Percentiles rank a stretch among this genome's conserved stretches.
These are phyloP conservation scores for Beroe forskalii DNA, from an alignment of 37 sponge, comb jelly and placozoan species.

Conservation along the genomic window DNA sequence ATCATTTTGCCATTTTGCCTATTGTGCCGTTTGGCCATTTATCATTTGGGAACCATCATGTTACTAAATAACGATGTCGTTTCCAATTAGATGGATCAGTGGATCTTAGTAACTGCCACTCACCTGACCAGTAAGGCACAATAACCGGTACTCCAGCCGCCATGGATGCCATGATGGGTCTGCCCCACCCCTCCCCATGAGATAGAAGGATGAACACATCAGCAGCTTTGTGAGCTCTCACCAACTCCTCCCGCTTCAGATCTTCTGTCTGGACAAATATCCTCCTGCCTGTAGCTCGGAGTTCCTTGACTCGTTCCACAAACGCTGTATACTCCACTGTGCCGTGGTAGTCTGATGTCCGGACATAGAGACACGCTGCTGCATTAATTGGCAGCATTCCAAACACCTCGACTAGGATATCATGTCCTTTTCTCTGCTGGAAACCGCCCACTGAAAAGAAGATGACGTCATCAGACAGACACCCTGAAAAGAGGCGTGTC, in stretches of 20 bases:
- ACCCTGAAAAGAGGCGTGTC: not conserved
- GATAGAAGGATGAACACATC: slow-evolving; percentile 28
- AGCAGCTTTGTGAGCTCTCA: slow-evolving; percentile 5
- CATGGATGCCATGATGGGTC: slow-evolving; percentile 56
- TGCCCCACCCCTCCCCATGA: slow-evolving; percentile 57
- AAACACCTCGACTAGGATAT: slow-evolving; percentile 37
- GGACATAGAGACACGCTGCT: not conserved
- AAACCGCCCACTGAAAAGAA: slow-evolving; percentile 12
- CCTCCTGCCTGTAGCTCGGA: not conserved
- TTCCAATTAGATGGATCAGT: too few species aligned
- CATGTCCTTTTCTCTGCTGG: slow-evolving; percentile 14
- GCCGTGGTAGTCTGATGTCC: not conserved
- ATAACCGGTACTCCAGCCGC: slow-evolving; percentile 50
- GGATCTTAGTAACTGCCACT: too few species aligned
- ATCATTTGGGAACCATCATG: too few species aligned
- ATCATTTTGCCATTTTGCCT: too few species aligned
- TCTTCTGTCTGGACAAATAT: not conserved
- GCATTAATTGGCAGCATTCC: not conserved
- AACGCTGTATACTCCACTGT: not conserved
- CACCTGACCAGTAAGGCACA: slow-evolving; percentile 47
- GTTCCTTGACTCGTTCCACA: not conserved
- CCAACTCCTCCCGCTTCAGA: not conserved
- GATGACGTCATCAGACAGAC: not conserved
- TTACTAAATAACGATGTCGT: too few species aligned
- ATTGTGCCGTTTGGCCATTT: too few species aligned